Evolutionary conservation across 2,888 invertebrate genomes (phyloP).

Genomic region (Drosophila ezoana): DNA sequence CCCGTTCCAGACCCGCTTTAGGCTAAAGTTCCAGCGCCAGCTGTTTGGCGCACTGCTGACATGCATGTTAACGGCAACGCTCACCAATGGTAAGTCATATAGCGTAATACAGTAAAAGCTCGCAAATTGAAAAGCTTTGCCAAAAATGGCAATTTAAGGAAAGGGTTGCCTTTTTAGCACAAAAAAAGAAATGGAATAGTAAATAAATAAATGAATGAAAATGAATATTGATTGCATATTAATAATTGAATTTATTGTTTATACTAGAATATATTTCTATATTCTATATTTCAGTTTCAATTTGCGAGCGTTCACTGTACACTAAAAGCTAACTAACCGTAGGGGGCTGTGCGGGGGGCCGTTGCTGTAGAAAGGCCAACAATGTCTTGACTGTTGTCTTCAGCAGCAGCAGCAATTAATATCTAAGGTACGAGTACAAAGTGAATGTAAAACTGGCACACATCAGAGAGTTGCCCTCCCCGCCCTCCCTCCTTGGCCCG

Average conservation of each 20-base stretch:
- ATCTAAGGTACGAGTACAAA: conserved; percentile 75
- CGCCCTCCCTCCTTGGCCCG: background rate
- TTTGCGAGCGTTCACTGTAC: background rate
- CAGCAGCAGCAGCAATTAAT: conserved; percentile 63
- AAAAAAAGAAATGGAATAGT: too few species aligned
- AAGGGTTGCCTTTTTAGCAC: too few species aligned
- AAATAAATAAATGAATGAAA: too few species aligned
- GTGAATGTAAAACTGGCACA: conserved; percentile 78
- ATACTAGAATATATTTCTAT: too few species aligned
- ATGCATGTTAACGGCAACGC: conserved; percentile 60
- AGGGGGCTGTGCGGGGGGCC: conserved; percentile 29
- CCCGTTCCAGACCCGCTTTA: conserved; percentile 50
- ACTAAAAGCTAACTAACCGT: conserved; percentile 15
- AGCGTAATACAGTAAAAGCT: conserved; percentile 12
- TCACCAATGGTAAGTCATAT: conserved; percentile 69
- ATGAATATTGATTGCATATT: too few species aligned
- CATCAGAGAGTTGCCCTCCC: conserved; percentile 46
- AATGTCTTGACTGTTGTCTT: conserved; percentile 25
- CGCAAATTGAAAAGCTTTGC: background rate
- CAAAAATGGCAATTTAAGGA: background rate
- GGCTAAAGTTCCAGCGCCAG: conserved; percentile 59
- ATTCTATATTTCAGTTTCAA: too few species aligned
- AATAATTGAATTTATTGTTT: too few species aligned
- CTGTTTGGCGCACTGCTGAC: conserved; percentile 73
- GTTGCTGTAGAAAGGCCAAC: conserved; percentile 53